These are phyloP conservation scores for Brachionus plicatilis DNA, from an alignment of 1,140 invertebrate genomes.

Conservation along the genomic window DNA sequence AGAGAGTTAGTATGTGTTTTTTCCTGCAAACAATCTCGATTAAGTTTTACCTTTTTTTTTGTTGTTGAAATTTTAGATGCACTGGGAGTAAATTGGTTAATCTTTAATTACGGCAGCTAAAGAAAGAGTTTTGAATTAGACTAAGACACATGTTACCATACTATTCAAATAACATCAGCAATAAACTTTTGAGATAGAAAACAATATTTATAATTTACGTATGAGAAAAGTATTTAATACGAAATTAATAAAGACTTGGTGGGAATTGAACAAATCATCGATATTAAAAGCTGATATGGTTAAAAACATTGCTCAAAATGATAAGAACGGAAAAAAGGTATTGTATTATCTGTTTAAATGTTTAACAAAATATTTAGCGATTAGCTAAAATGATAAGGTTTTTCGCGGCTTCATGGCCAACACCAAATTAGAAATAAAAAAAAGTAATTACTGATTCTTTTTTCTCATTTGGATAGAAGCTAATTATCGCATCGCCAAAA, in stretches of 20 bases:
- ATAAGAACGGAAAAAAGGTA: background rate
- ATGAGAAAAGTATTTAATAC: background rate
- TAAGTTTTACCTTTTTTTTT: background rate
- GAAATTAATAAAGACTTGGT: background rate
- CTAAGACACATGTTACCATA: slow-evolving; percentile 22
- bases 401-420: background rate
- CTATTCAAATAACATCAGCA: background rate
- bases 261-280: background rate
- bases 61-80: background rate
- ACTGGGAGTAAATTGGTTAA: background rate
- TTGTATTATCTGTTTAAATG: background rate
- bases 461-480: slow-evolving; percentile 15
- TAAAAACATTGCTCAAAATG: background rate
- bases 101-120: background rate
- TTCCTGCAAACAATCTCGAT: background rate
- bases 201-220: background rate
- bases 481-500: slow-evolving; percentile 34
- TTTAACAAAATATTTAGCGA: background rate
- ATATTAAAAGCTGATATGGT: background rate
- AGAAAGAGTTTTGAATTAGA: background rate
- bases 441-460: slow-evolving; percentile 31
- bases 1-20: background rate
- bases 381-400: background rate
- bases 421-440: background rate
- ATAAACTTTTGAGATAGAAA: slow-evolving; percentile 3